Base-by-base conservation (phyloP, 2,113 vertebrate genomes). In the Lagopus muta region DNA sequence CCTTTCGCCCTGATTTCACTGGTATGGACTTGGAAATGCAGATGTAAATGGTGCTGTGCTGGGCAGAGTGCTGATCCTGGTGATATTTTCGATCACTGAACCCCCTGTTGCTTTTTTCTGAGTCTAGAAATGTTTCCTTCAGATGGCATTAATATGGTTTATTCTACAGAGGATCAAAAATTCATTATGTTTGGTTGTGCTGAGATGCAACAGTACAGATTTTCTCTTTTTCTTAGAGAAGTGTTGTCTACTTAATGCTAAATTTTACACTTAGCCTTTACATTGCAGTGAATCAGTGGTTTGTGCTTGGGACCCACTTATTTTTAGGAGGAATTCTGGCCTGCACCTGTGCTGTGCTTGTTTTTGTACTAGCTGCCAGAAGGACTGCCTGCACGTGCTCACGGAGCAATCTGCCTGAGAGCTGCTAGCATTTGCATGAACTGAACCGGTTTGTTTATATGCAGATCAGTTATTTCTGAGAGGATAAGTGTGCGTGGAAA, bases 371-470 rank as follows among this genome's bases (percentile, higher is more conserved):
- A 69, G 64, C 66, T 2, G 74, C 75, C 85, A 70, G 75, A 88
- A 82, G 42, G 85, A 60, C 38, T 0, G 50, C 82, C 73, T 94
- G 93, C 90, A 94, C 8, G 15, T 93, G 92, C 77, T 77, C 64
- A 76, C 81, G 93, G 82, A 86, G 72, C 74, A 83, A 30, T 88
- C 80, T 94, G 65, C 65, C 90, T 42, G 76, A 92, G 76, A 96
- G 82, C 89, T 90, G 69, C 67, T 78, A 71, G 83, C 93, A 88
- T 91, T 90, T 94, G 77, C 91, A 67, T 90, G 85, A 80, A 40
- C 67, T 64, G 54, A 90, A 45, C 32, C 40, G 52, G 32, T 88
- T 92, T 93, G 86, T 94, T 89, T 94, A 78, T 66, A 79, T 89
- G 91, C 84, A 91, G 88, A 93, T 93, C 60, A 64, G 84, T 80